These are phyloP conservation scores for Astyanax mexicanus DNA, from an alignment of 2,797 vertebrate species.

Conservation along the genomic window DNA sequence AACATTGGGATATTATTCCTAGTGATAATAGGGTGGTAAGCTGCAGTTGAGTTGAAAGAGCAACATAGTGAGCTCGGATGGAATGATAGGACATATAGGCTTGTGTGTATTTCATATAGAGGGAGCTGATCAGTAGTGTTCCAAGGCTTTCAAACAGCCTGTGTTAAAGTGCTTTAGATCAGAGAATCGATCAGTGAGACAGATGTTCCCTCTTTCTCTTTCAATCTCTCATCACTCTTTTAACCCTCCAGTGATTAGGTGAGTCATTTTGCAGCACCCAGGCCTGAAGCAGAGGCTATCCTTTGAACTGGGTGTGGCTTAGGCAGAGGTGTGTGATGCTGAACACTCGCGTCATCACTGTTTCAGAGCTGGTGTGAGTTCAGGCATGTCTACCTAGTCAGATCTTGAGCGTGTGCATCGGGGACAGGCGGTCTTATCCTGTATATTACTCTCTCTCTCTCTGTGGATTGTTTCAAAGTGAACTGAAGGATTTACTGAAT, in stretches of 20 bases:
- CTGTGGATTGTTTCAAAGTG: conserved; percentile 3
- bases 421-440: neutral
- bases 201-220: neutral
- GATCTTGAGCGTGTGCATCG: neutral
- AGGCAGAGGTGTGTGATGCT: conserved; percentile 31
- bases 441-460: neutral
- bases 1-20: too few species aligned
- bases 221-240: neutral
- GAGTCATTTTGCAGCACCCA: neutral
- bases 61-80: too few species aligned
- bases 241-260: neutral
- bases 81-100: too few species aligned
- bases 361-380: neutral
- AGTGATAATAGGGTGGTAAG: too few species aligned
- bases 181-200: neutral
- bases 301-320: conserved; percentile 41
- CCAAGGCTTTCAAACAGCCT: neutral
- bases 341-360: conserved; percentile 5
- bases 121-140: neutral
- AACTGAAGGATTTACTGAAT: neutral
- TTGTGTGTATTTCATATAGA: neutral
- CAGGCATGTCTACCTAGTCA: conserved; percentile 15
- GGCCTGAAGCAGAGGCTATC: conserved; percentile 12
- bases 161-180: neutral
- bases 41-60: too few species aligned